phyloP scores from a whole-genome alignment of 2,888 invertebrate species.

The Synanthedon formicaeformis region DNA sequence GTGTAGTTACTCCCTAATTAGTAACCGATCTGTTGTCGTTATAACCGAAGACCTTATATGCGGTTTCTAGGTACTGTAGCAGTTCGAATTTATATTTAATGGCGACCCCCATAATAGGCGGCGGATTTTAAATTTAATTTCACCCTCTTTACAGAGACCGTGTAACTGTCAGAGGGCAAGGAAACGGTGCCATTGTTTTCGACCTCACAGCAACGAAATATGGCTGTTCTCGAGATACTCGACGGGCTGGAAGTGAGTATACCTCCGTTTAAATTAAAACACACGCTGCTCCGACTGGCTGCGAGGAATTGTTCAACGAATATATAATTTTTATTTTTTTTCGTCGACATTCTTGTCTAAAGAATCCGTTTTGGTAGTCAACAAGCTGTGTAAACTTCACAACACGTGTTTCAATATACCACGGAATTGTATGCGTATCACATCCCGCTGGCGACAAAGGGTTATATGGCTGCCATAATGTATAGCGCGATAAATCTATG shows the following conservation, averaged over 20 bases:
- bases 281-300: background rate
- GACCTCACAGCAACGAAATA: conserved; percentile 91
- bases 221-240: conserved; percentile 99
- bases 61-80: too few species aligned
- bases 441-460: conserved; percentile 26
- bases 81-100: too few species aligned
- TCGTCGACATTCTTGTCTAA: conserved; percentile 24
- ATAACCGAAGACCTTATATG: too few species aligned
- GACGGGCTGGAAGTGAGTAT: conserved; percentile 89
- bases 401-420: conserved; percentile 40
- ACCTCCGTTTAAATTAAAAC: conserved; percentile 12
- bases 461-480: conserved; percentile 9
- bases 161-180: conserved; percentile 92
- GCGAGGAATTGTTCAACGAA: conserved; percentile 15
- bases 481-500: conserved; percentile 35
- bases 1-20: too few species aligned
- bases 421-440: conserved; percentile 2
- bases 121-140: too few species aligned
- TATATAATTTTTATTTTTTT: conserved; percentile 32
- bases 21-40: too few species aligned
- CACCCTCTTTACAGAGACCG: conserved; percentile 78
- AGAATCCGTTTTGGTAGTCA: conserved; percentile 3
- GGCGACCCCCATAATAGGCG: too few species aligned
- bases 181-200: conserved; percentile 92
- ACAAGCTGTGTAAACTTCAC: conserved; percentile 40